These are phyloP conservation scores for Knipowitschia caucasica DNA, from an alignment of 2,797 vertebrate species.

Conservation along the genomic window DNA sequence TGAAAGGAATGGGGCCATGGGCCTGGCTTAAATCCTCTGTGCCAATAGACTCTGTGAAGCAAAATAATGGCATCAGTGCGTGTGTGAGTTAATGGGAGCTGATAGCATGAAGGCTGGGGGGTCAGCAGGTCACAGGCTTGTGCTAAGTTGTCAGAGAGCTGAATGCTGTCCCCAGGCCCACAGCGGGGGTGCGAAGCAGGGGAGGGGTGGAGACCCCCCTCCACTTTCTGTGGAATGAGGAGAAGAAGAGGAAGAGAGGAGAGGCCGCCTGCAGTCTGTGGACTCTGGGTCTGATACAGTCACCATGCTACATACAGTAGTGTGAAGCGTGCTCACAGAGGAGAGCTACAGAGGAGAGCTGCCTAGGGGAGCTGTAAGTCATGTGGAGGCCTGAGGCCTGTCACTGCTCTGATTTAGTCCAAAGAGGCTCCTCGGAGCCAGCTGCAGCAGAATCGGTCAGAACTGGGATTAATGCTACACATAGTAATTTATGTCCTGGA, in stretches of 20 bases:
- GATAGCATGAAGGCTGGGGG: slow-evolving; percentile 83
- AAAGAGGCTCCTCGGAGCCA: slow-evolving; percentile 1
- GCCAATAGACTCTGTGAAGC: slow-evolving; percentile 81
- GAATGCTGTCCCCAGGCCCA: slow-evolving; percentile 71
- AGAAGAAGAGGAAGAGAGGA: slow-evolving; percentile 49
- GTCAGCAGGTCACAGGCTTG: slow-evolving; percentile 79
- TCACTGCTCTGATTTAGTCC: slow-evolving; percentile 36
- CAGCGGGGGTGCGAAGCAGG: slow-evolving; percentile 62
- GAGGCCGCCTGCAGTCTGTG: slow-evolving; percentile 35
- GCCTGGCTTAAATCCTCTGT: slow-evolving; percentile 75
- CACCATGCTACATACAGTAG: slow-evolving; percentile 12
- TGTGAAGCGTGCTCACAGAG: slow-evolving; percentile 40
- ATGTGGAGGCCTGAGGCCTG: slow-evolving; percentile 64
- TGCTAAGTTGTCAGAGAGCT: slow-evolving; percentile 86
- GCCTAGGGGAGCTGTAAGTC: slow-evolving; percentile 73
- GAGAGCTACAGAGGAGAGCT: slow-evolving; percentile 37
- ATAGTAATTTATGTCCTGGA: no score
- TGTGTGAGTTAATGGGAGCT: slow-evolving; percentile 83
- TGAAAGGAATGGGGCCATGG: slow-evolving; percentile 77
- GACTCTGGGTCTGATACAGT: slow-evolving; percentile 27
- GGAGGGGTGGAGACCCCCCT: slow-evolving; percentile 58
- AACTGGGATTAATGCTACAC: no score
- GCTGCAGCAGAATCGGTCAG: slow-evolving; percentile 7
- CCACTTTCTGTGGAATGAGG: slow-evolving; percentile 68
- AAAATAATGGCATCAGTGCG: slow-evolving; percentile 84